A percentile compares a stretch with the other conserved stretches of the same genome.
These are phyloP conservation scores for Bufotes viridis DNA, from an alignment of 2,797 vertebrate genomes.

Conservation along the genomic window DNA sequence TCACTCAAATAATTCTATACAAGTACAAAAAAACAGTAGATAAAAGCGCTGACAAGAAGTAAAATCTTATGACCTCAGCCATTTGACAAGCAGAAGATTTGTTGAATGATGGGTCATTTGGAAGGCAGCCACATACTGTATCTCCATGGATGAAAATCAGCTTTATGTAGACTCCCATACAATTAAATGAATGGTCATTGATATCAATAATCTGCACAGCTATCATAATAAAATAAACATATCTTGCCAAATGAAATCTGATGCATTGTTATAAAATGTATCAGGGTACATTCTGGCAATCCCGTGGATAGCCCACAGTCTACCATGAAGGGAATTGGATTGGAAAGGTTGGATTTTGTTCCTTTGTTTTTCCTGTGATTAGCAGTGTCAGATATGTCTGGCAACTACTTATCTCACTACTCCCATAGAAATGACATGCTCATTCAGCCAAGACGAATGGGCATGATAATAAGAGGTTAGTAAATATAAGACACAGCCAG, in stretches of 20 bases:
- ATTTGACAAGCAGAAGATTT: neutral
- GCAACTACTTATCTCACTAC: neutral
- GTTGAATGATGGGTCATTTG: neutral
- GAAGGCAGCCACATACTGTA: neutral
- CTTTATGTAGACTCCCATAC: neutral
- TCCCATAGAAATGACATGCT: neutral
- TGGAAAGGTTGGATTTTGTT: neutral
- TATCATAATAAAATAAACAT: neutral
- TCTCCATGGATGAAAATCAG: neutral
- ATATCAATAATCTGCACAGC: neutral
- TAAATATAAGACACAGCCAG: neutral
- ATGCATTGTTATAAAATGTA: neutral
- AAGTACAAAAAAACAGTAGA: too few relatives aligned
- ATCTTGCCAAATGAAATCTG: neutral
- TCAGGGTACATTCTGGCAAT: neutral
- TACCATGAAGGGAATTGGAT: neutral
- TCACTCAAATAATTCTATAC: too few relatives aligned
- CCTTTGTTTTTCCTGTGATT: neutral
- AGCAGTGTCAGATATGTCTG: neutral
- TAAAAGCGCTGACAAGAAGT: neutral
- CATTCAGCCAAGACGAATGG: neutral
- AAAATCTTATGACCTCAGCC: neutral
- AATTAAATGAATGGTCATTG: neutral
- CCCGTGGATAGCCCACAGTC: neutral
- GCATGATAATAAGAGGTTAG: neutral